Evolutionary conservation across 2,113 vertebrate genomes (phyloP).

Genomic region (Platysternon megacephalum): DNA sequence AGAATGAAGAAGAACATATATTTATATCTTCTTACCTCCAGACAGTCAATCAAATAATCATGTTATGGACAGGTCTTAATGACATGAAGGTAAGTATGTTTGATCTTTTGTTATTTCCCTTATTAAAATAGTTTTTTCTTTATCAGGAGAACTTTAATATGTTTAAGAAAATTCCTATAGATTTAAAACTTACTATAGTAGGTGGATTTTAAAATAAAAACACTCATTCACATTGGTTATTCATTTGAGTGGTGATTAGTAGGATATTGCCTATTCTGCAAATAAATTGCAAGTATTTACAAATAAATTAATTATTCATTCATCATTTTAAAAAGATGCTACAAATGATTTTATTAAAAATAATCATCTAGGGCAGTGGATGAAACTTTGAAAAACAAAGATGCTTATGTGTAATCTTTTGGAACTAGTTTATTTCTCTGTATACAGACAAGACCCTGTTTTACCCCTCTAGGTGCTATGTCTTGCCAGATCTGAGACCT

Average conservation of each 20-base stretch:
- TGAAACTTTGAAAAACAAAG: not conserved
- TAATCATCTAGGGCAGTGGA: not conserved
- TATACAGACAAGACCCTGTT: no score
- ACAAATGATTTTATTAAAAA: not conserved
- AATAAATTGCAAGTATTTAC: not conserved
- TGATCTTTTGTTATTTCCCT: not conserved
- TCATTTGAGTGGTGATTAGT: not conserved
- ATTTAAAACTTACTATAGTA: not conserved
- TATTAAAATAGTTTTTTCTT: not conserved
- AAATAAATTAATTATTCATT: not conserved
- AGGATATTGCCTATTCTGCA: not conserved
- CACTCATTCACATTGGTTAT: not conserved
- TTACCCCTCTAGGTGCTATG: not conserved
- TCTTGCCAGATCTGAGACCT: not conserved
- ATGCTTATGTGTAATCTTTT: not conserved
- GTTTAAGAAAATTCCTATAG: not conserved
- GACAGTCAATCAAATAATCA: constrained; percentile 76
- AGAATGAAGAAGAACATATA: constrained; percentile 77
- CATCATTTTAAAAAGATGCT: not conserved
- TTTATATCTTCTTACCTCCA: constrained; percentile 82
- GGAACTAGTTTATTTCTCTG: no score
- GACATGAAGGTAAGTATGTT: constrained; percentile 79
- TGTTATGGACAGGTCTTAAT: constrained; percentile 88
- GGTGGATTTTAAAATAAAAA: not conserved
- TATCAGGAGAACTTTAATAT: not conserved